These are phyloP conservation scores for Odontocolon sp. DNA, from an alignment of 2,888 invertebrate species.

Conservation along the genomic window DNA sequence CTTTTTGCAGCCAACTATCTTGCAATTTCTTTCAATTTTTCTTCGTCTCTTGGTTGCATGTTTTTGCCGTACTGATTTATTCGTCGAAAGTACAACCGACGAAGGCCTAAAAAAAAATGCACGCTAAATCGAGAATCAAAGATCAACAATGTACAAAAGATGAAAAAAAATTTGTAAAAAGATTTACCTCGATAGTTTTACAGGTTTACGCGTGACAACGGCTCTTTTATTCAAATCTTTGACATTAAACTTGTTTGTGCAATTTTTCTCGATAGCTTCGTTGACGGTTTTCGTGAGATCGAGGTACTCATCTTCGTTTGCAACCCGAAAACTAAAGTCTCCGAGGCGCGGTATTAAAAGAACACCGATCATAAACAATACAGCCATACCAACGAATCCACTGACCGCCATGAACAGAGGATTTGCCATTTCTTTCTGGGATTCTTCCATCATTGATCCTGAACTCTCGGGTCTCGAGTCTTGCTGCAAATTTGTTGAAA, in stretches of 20 bases:
- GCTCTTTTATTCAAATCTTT: conserved; percentile 30
- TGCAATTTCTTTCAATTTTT: conserved; percentile 47
- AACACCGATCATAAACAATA: conserved; percentile 82
- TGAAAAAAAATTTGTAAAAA: not conserved
- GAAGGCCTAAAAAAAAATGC: conserved; percentile 48
- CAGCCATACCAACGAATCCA: conserved; percentile 83
- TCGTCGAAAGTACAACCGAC: conserved; percentile 51
- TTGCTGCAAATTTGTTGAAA: conserved; percentile 59
- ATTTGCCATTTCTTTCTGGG: conserved; percentile 79
- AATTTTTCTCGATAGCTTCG: conserved; percentile 69
- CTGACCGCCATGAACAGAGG: conserved; percentile 84
- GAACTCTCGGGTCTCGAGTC: conserved; percentile 55
- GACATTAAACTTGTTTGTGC: conserved; percentile 21
- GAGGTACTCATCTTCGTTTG: conserved; percentile 64
- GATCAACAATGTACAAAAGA: not conserved
- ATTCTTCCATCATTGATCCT: conserved; percentile 55
- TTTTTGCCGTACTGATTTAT: conserved; percentile 37
- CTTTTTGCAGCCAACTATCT: conserved; percentile 37
- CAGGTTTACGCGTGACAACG: conserved; percentile 28
- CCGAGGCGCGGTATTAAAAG: conserved; percentile 82
- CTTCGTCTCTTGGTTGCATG: conserved; percentile 39
- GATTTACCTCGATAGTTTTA: conserved; percentile 44
- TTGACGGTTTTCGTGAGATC: conserved; percentile 66
- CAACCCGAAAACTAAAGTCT: conserved; percentile 64
- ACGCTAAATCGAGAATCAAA: not conserved